Evolutionary conservation across 2,888 invertebrate species (phyloP).

Genomic region (Gortyna flavago): DNA sequence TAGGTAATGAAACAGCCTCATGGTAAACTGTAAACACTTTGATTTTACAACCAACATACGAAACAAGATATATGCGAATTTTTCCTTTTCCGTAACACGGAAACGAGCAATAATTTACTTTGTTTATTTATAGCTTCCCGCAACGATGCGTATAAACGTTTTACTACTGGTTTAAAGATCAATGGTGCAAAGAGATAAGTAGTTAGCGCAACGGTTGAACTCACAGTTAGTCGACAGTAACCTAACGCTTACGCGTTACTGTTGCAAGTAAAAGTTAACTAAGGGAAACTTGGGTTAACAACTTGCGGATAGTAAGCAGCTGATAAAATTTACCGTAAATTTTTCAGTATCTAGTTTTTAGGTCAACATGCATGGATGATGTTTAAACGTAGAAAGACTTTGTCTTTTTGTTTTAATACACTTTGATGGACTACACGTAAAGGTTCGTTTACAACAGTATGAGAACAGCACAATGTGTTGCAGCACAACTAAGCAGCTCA

Average conservation of each 20-base stretch:
- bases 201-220: conserved; percentile 50
- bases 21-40: neutral
- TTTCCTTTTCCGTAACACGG: conserved; percentile 19
- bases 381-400: conserved; percentile 7
- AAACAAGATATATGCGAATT: conserved; percentile 22
- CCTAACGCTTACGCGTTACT: conserved; percentile 37
- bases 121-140: conserved; percentile 37
- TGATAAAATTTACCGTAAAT: conserved; percentile 39
- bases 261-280: conserved; percentile 57
- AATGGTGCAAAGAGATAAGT: conserved; percentile 61
- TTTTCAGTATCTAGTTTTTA: conserved; percentile 43
- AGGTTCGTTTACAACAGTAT: neutral
- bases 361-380: conserved; percentile 17
- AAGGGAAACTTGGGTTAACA: conserved; percentile 50
- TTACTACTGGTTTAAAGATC: conserved; percentile 50
- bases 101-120: conserved; percentile 40
- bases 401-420: neutral
- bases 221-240: conserved; percentile 48
- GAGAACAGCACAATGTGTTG: neutral
- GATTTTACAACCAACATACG: conserved; percentile 18
- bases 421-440: neutral
- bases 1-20: neutral
- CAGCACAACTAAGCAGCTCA: neutral
- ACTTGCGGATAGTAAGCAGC: conserved; percentile 32
- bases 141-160: conserved; percentile 46